phyloP scores from a whole-genome alignment of 2,888 invertebrate genomes.

The Zonitis immaculata region DNA sequence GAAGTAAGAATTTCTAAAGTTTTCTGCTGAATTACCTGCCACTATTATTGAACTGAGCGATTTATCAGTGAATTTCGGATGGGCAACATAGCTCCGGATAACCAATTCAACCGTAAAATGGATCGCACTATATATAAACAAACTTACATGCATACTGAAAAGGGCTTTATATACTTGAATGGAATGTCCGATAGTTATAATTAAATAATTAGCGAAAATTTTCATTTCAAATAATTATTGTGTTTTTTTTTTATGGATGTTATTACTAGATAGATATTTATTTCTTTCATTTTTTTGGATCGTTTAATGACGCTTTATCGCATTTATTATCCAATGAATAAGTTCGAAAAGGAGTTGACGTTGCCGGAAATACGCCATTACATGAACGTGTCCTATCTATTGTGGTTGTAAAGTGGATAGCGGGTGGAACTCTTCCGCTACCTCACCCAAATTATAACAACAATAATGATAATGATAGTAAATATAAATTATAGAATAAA shows the following conservation, averaged over 20 bases:
- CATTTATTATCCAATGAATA: slow-evolving; percentile 46
- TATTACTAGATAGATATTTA: too few relatives aligned
- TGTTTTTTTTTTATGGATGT: not conserved
- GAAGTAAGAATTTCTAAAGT: slow-evolving; percentile 46
- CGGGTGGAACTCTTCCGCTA: slow-evolving; percentile 6
- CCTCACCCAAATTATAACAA: not conserved
- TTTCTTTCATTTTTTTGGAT: too few relatives aligned
- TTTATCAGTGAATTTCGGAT: slow-evolving; percentile 53
- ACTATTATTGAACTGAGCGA: slow-evolving; percentile 59
- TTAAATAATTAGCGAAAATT: slow-evolving; percentile 15
- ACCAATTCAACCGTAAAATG: slow-evolving; percentile 44
- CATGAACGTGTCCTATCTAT: slow-evolving; percentile 43
- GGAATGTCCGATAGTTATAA: slow-evolving; percentile 5
- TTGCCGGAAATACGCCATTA: slow-evolving; percentile 47
- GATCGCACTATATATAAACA: slow-evolving; percentile 35
- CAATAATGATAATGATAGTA: not conserved
- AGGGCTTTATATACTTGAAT: slow-evolving; percentile 11
- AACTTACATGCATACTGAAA: slow-evolving; percentile 36
- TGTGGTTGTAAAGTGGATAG: slow-evolving; percentile 31
- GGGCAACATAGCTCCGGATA: slow-evolving; percentile 38
- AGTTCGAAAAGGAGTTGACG: slow-evolving; percentile 43
- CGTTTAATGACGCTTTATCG: slow-evolving; percentile 42
- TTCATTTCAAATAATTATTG: not conserved
- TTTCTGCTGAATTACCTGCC: slow-evolving; percentile 56
- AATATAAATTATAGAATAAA: too few relatives aligned